Evolutionary conservation across 2,797 vertebrate species (phyloP).

Genomic region (Hippoglossus hippoglossus): DNA sequence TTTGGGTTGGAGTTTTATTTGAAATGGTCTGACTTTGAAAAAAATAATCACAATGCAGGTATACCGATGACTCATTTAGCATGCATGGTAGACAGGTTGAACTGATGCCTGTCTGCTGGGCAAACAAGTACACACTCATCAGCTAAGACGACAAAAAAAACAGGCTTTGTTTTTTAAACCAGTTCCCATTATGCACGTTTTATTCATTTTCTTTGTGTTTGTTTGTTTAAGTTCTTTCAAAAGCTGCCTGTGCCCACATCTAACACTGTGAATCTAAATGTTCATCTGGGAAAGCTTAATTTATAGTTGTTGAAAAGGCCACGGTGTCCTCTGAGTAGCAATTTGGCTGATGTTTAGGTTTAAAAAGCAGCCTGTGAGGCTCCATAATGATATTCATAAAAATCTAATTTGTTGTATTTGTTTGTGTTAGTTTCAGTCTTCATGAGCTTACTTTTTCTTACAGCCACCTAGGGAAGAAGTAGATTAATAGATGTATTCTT

Average conservation of each 20-base stretch:
- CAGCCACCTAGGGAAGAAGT: background rate
- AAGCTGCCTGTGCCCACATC: background rate
- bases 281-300: background rate
- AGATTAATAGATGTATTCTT: background rate
- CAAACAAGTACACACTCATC: conserved; percentile 3
- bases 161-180: conserved; percentile 10
- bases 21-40: conserved; percentile 38
- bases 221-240: conserved; percentile 5
- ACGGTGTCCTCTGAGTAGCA: conserved; percentile 1
- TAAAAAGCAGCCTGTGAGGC: background rate
- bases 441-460: background rate
- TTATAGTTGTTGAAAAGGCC: conserved; percentile 17
- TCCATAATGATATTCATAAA: background rate
- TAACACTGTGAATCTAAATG: conserved; percentile 9
- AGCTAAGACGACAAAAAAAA: background rate
- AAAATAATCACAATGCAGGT: conserved; percentile 38
- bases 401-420: background rate
- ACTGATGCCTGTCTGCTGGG: conserved; percentile 24
- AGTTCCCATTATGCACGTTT: conserved; percentile 8
- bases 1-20: conserved; percentile 43
- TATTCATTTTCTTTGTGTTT: conserved; percentile 1
- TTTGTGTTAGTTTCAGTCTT: conserved; percentile 6
- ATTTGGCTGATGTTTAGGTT: conserved; percentile 13
- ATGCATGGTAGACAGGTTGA: conserved; percentile 27
- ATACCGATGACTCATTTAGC: conserved; percentile 46